Percentiles rank a stretch among this genome's conserved stretches.
These are phyloP conservation scores for Anarsia innoxiella DNA, from an alignment of 2,888 invertebrate species.

Conservation along the genomic window DNA sequence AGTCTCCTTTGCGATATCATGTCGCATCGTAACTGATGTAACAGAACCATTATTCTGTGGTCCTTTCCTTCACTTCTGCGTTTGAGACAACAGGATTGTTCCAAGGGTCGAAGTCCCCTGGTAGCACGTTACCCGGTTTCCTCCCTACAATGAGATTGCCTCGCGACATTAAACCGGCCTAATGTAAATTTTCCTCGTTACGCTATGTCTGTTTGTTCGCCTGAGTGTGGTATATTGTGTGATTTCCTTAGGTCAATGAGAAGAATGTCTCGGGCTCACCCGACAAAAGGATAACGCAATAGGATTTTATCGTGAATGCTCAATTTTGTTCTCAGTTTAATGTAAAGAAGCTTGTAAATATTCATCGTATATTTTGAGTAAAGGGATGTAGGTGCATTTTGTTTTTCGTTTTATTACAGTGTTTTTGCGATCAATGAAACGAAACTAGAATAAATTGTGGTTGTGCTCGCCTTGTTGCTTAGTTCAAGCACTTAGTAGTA, in stretches of 20 bases:
- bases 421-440: no score
- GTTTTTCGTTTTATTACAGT: background rate
- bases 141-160: slow-evolving; percentile 67
- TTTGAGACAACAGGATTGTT: slow-evolving; percentile 25
- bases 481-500: no score
- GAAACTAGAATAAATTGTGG: no score
- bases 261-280: slow-evolving; percentile 30
- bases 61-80: slow-evolving; percentile 25
- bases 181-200: slow-evolving; percentile 69
- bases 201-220: slow-evolving; percentile 52
- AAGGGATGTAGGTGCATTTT: background rate
- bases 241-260: slow-evolving; percentile 48
- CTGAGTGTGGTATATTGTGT: slow-evolving; percentile 35
- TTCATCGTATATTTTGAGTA: slow-evolving; percentile 10
- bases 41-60: slow-evolving; percentile 36
- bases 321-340: slow-evolving; percentile 33
- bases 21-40: slow-evolving; percentile 55
- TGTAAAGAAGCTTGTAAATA: no score
- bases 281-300: slow-evolving; percentile 26
- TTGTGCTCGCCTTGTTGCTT: no score
- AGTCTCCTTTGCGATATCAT: slow-evolving; percentile 62
- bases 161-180: slow-evolving; percentile 68
- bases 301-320: slow-evolving; percentile 21
- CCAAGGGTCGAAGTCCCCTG: slow-evolving; percentile 37
- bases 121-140: slow-evolving; percentile 46